Conservation (phyloP, 2,888 invertebrate genomes). For the Mimas tiliae region DNA sequence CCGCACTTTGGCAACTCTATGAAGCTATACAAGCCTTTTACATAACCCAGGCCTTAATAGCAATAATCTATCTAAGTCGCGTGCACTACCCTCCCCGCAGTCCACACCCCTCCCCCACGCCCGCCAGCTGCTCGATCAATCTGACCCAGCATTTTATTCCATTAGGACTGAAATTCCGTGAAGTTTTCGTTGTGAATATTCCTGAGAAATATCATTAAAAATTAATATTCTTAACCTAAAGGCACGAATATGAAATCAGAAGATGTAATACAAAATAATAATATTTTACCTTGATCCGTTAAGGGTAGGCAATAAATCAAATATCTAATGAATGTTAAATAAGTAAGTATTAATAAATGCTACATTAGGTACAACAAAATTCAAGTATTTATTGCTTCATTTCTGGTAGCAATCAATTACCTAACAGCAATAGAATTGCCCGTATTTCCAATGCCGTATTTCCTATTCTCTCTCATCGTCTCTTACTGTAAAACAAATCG, state of each 20-base stretch:
- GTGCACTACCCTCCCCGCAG: conserved; percentile 44
- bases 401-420: background rate
- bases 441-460: too few relatives aligned
- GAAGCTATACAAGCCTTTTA: conserved; percentile 33
- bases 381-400: background rate
- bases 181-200: background rate
- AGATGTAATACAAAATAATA: too few relatives aligned
- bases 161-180: background rate
- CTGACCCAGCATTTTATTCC: conserved; percentile 23
- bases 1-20: background rate
- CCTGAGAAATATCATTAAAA: too few relatives aligned
- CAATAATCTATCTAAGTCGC: conserved; percentile 60
- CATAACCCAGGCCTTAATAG: conserved; percentile 49
- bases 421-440: background rate
- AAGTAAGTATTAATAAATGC: background rate
- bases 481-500: conserved; percentile 36
- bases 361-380: background rate
- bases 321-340: too few relatives aligned
- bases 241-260: too few relatives aligned
- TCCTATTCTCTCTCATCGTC: conserved; percentile 12
- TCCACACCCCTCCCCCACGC: background rate
- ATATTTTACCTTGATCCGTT: too few relatives aligned
- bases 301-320: background rate
- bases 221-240: too few relatives aligned
- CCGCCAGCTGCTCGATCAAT: conserved; percentile 14